These are phyloP conservation scores for Ctena decussata DNA, from an alignment of 2,888 invertebrate species.

Conservation along the genomic window DNA sequence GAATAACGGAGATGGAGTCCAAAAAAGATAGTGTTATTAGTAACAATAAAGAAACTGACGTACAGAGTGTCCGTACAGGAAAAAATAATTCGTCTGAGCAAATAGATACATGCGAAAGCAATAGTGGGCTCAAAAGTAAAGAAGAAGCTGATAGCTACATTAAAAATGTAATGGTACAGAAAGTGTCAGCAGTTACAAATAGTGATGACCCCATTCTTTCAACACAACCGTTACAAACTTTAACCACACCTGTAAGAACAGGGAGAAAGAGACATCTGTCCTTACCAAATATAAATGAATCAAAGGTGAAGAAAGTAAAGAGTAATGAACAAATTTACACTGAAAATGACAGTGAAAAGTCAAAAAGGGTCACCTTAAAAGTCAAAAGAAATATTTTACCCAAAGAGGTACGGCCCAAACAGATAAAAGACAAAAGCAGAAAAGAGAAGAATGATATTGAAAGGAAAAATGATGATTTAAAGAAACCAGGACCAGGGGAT, in stretches of 20 bases:
- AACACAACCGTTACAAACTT: neutral
- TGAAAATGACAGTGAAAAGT: neutral
- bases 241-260: neutral
- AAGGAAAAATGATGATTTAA: neutral
- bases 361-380: neutral
- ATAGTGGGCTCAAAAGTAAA: no score
- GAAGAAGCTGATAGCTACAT: neutral
- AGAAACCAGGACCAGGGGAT: no score
- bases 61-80: neutral
- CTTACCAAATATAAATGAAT: neutral
- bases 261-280: neutral
- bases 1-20: neutral
- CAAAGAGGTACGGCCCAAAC: neutral
- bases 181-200: neutral
- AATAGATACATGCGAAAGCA: neutral
- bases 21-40: neutral
- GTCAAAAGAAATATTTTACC: neutral
- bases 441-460: neutral
- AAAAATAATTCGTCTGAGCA: neutral
- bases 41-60: neutral
- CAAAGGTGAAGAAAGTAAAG: neutral
- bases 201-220: neutral
- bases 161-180: neutral
- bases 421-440: neutral
- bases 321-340: neutral